Base-by-base conservation (phyloP, 2,888 invertebrate species). In the Acanthosoma haemorrhoidale region DNA sequence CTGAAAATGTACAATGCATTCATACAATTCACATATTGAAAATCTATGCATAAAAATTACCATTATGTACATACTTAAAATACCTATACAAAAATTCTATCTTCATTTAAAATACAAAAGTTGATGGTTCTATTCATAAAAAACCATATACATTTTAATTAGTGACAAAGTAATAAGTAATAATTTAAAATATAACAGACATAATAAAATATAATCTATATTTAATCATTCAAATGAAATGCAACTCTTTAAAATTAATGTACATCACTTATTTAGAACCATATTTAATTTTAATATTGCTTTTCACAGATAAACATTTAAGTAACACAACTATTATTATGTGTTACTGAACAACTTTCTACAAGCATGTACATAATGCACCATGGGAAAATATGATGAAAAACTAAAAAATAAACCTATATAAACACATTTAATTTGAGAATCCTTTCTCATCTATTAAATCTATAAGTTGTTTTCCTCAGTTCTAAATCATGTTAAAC, bases 1-100 rank as follows among this genome's bases (percentile, higher is more conserved):
- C 71, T 74, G 73, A 71, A 75, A 75, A 75, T 75, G 72, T 75
- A 75, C 75, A 75, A 69, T 72, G 73, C 73, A 73, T 73, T 71
- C 51, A 51, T 51, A 25, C 51, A 69, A 71, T 71, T 75, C 70
- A 72, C 72, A 71, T 73, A 70, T 69, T 70, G 70, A 73, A 73
- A 73, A 74, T 73, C 74, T 75, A 75, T 68, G 60, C 72, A 74
- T 70, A 72, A 70, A 71, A 71, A 71, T 71, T 70, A 71, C 69
- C 67, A 69, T 74, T 67, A 67, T 67, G 57, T 67, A 67, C 57
- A 67, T 67, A 67, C 67, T 51, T 67, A 67, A 51, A 57, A 51
- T 67, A 51, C 32, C 67, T 67, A 67, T 67, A 67, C 67, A 67
- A 67, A 51, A 67, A 67, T 67, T 32, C 67, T 67, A 67, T 43